A percentile compares a stretch with the other conserved stretches of the same genome.
Conservation (phyloP, 2,888 invertebrate genomes). For the Aphrophora alni region DNA sequence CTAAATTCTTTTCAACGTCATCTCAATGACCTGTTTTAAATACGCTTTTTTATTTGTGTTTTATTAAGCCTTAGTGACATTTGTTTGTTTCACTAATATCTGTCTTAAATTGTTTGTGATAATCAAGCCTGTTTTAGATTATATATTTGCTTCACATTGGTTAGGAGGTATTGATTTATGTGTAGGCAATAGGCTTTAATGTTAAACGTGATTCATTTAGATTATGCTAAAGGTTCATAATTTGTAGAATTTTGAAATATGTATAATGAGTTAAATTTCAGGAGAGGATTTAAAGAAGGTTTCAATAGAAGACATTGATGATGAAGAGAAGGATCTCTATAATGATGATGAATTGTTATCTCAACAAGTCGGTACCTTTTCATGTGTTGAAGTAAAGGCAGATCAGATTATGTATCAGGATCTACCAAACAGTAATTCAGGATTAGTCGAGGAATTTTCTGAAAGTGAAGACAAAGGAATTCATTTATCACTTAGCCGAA, state of each 20-base stretch:
- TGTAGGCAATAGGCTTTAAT: neutral
- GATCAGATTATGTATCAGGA: slow-evolving; percentile 23
- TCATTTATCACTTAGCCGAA: slow-evolving; percentile 58
- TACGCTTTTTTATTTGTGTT: neutral
- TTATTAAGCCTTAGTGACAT: neutral
- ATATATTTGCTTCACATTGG: neutral
- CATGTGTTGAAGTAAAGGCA: slow-evolving; percentile 39
- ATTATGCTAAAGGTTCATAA: neutral
- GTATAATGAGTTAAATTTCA: slow-evolving; percentile 29
- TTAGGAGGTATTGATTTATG: neutral
- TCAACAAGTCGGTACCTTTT: slow-evolving; percentile 30
- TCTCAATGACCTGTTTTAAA: neutral
- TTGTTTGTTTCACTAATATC: neutral
- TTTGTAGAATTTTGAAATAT: neutral
- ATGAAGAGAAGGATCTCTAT: slow-evolving; percentile 34
- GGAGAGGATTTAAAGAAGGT: slow-evolving; percentile 32
- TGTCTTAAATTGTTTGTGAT: neutral
- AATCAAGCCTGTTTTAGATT: neutral
- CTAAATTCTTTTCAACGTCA: neutral
- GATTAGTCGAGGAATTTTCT: slow-evolving; percentile 58
- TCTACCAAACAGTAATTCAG: slow-evolving; percentile 53
- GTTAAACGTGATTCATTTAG: no score
- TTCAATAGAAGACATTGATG: slow-evolving; percentile 34
- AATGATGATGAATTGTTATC: neutral
- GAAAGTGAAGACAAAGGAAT: slow-evolving; percentile 57